Evolutionary conservation across 2,888 invertebrate species (phyloP), one percentile per base, ranked within the genome.

Genomic region (Pollenia griseotomentosa): DNA sequence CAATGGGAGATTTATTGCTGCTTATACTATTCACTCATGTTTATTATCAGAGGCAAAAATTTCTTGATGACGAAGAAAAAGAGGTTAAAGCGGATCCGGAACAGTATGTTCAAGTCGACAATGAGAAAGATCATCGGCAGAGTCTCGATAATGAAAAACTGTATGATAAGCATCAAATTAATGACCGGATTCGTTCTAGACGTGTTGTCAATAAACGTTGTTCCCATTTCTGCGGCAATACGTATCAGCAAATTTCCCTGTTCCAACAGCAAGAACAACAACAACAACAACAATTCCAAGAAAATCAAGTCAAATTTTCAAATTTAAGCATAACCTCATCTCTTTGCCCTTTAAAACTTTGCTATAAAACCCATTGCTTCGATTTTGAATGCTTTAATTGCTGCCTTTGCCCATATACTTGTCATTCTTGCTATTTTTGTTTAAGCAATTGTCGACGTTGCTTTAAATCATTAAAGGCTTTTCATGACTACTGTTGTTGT

Each of bases 21-120:
- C 53, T 85, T 1, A 80, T 85, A 80, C 53, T 85, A 2, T 85
- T 85, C n/a, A 85, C 79, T 8, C 74, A 85, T 74, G 84, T 85
- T 4, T 83, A 86, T 44, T 86, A 79, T 70, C 86, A 79, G 44
- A 79, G 68, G 14, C 66, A 86, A 44, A 40, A 9, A 44, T 19
- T 59, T n/a, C 14, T 63, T 5, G 51, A 85, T 48, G 40, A 7
- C 1, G 16, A 40, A 14, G 23, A 55, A 0, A 63, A 59, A 11
- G 19, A 74, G 3, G 19, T 44, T 6, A 65, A n/a, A 16, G 12
- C 16, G 5, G 57, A 75, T 8, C 1, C 53, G 14, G 59, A 77
- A 8, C 23, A 66, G 2, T 44, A 66, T n/a, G 14, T 53, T 19
- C 33, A 48, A n/a, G 14, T 16, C 3, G 9, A 59, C 14, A 59